Evolutionary conservation across 2,888 invertebrate species (phyloP).

Genomic region (Eumacrocentrus americanus): DNA sequence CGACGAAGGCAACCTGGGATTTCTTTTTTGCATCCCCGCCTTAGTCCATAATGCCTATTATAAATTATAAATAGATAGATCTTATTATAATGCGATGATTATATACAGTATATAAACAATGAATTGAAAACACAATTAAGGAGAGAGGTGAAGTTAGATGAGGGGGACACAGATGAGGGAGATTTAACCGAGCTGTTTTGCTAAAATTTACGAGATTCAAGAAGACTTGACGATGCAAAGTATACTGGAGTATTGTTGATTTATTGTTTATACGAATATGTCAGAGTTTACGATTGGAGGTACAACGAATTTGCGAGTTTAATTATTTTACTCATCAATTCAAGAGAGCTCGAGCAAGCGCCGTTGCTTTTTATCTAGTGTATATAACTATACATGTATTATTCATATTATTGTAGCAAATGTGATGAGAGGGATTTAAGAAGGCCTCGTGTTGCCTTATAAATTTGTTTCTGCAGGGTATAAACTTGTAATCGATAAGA

Average conservation of each 20-base stretch:
- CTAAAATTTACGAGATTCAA: constrained; percentile 40
- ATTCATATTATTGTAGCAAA: constrained; percentile 19
- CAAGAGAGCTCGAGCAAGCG: neutral
- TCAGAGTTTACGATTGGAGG: constrained; percentile 35
- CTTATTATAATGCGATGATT: constrained; percentile 52
- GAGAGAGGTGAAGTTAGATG: constrained; percentile 3
- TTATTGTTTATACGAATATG: constrained; percentile 38
- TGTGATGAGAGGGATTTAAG: neutral
- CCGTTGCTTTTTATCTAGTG: neutral
- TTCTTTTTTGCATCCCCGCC: constrained; percentile 49
- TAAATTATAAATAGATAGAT: constrained; percentile 55
- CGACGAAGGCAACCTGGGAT: constrained; percentile 44
- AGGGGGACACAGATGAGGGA: neutral
- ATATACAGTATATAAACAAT: constrained; percentile 44
- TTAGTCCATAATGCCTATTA: constrained; percentile 53
- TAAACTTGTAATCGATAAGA: constrained; percentile 24
- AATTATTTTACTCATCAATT: constrained; percentile 27
- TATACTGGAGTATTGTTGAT: constrained; percentile 36
- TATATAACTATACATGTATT: constrained; percentile 6
- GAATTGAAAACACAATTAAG: constrained; percentile 17
- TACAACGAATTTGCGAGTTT: constrained; percentile 27
- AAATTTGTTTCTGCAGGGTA: constrained; percentile 31
- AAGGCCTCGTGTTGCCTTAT: constrained; percentile 12
- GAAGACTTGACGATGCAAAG: constrained; percentile 20
- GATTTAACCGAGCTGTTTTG: constrained; percentile 39